Evolutionary conservation across 2,888 invertebrate species (phyloP).

Genomic region (Desoria tigrina): DNA sequence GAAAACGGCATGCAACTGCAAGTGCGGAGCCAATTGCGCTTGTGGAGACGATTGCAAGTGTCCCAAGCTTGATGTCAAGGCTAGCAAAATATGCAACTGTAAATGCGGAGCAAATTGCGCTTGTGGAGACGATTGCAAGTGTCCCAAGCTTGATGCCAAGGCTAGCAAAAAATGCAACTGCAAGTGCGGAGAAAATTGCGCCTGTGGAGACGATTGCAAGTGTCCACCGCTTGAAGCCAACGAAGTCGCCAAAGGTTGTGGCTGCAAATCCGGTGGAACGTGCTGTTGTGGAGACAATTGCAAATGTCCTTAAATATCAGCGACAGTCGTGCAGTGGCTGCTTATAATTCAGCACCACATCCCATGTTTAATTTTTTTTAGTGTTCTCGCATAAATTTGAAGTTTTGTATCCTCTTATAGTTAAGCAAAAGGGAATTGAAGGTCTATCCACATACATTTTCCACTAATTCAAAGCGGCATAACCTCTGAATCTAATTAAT

Average conservation of each 20-base stretch:
- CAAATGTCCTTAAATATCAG: no score
- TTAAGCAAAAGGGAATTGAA: no score
- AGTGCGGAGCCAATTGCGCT: conserved; percentile 2
- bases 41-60: conserved; percentile 23
- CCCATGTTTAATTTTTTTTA: no score
- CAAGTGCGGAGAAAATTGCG: conserved; percentile 10
- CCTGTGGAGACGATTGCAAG: conserved; percentile 23
- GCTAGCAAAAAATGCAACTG: conserved; percentile 12
- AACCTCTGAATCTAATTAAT: no score
- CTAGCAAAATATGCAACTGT: conserved; percentile 1
- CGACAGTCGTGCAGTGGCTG: no score
- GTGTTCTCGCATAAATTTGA: no score
- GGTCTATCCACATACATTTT: no score
- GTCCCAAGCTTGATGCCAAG: background rate
- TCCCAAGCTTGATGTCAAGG: background rate
- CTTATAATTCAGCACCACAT: no score
- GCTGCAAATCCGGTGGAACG: conserved; percentile 12
- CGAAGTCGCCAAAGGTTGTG: conserved; percentile 8
- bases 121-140: conserved; percentile 10
- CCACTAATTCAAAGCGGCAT: no score
- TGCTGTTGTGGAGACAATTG: conserved; percentile 15
- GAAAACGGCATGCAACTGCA: conserved; percentile 12
- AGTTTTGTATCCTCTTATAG: no score
- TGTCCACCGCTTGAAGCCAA: conserved; percentile 5
- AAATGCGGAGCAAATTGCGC: conserved; percentile 12